Evolutionary conservation across 2,888 invertebrate genomes (phyloP), one percentile per base, ranked within the genome.

Genomic region (Apoda limacodes): DNA sequence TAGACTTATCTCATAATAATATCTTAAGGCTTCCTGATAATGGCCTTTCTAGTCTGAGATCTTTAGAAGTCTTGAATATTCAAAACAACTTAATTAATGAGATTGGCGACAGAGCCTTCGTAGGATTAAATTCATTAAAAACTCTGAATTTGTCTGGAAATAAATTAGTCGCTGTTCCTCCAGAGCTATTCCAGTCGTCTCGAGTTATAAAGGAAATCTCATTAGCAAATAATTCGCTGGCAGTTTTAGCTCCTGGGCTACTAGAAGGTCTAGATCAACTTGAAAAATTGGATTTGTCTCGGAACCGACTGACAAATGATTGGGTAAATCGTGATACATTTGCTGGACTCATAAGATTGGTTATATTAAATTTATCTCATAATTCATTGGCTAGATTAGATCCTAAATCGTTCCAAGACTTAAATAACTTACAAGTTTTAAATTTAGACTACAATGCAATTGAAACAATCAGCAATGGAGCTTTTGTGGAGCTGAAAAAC

Each of bases 241-340:
- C 87, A 40, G 88, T 88, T 20, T 70, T 92, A 36, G 89, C 90
- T 28, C 89, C 90, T 9, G 90, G 88, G 29, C 69, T 92, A 39
- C 80, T 93, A 36, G 88, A 88, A 67, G 87, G 87, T 35, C 76
- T 92, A 47, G 87, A 88, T 61, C 87, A 89, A 59, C 78, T 92
- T 33, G 85, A 88, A 60, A 83, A 86, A 46, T 78, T 92, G 43
- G 90, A 92, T 70, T 80, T 92, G 53, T 88, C 89, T 33, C 76
- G 76, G 49, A 92, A 92, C 66, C 86, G 88, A 44, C 71, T 92
- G 32, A 87, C 88, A 23, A 89, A 88, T 52, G 85, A 85, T 45
- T 90, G 89, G 88, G 86, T 91, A 30, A 89, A 88, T 51, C 81
- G 88, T 48, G 89, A 90, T 51, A 89, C 90, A 20, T 92, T 93